Conservation (phyloP, 2,797 vertebrate genomes). For the Cossypha heuglini region DNA sequence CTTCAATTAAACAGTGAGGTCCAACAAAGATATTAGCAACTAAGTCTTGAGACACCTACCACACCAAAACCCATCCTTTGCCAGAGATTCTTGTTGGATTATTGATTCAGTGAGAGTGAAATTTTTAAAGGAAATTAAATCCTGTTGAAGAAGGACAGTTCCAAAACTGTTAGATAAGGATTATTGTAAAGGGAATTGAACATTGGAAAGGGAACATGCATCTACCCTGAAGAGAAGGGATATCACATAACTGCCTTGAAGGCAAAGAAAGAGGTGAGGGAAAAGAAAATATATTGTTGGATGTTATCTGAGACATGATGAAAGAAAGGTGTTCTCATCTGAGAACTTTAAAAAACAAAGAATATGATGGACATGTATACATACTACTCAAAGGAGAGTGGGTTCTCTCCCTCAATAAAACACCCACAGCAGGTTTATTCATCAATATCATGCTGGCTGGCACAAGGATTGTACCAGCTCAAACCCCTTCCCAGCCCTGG, state of each 20-base stretch:
- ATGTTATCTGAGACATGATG: background rate
- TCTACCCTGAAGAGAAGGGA: background rate
- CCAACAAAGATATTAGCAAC: background rate
- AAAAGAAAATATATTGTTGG: background rate
- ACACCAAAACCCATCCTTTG: background rate
- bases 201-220: background rate
- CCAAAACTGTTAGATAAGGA: slow-evolving; percentile 33
- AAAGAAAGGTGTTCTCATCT: background rate
- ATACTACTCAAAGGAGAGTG: background rate
- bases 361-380: background rate
- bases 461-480: background rate
- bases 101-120: background rate
- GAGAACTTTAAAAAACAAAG: background rate
- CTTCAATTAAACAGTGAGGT: background rate
- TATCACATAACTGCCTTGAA: background rate
- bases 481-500: background rate
- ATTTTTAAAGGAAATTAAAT: slow-evolving; percentile 36
- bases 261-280: background rate
- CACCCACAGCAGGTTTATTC: background rate
- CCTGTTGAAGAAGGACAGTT: background rate
- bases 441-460: background rate
- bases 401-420: background rate
- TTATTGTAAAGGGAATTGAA: background rate
- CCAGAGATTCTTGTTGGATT: background rate
- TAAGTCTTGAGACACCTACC: background rate